Base-by-base conservation (phyloP, 2,888 invertebrate species). In the Sphecodes monilicornis region DNA sequence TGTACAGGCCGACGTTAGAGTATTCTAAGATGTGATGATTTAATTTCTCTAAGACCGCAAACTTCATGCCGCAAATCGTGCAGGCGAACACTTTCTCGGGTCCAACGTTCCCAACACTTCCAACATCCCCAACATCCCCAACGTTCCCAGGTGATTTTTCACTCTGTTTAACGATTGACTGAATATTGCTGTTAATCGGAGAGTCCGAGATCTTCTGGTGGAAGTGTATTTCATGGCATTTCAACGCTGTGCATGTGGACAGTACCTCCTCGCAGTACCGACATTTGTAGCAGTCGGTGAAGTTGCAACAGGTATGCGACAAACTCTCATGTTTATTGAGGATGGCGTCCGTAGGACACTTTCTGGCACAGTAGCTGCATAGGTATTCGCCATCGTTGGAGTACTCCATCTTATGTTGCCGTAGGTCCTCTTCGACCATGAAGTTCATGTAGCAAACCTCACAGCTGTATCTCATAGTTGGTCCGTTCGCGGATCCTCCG, bases 171-270 rank as follows among this genome's bases (percentile, higher is more conserved):
- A 18, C 16, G 11, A 10, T 11, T 13, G 36, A 0, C 10, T 22
- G 29, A 5, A 1, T 11, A 22, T 16, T 54, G 10, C 22, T 6
- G 1, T 3, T 32, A 22, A 0, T 32, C 8, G 1, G 22, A 0
- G 11, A 1, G 22, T 60, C 4, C 4, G 3, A 18, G 26, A 29
- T 46, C 8, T 13, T 68, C 16, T 6, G 22, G 69, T 91, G 92
- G 26, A 86, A 85, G 26, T 92, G 92, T 76, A 89, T 89, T 0
- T 87, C 80, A 32, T 92, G 92, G 8, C 87, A 89, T 26, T 82
- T 43, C 76, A 90, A 82, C 10, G 82, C 72, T n/a, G 22, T 60
- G 8, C 10, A 50, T 0, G 87, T 84, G 11, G 80, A 46, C 2
- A 90, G 26, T 26, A 82, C 74, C 73, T 92, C 91, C 0, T 69